phyloP scores from a whole-genome alignment of 2,113 vertebrate species.

The Elachura formosa region DNA sequence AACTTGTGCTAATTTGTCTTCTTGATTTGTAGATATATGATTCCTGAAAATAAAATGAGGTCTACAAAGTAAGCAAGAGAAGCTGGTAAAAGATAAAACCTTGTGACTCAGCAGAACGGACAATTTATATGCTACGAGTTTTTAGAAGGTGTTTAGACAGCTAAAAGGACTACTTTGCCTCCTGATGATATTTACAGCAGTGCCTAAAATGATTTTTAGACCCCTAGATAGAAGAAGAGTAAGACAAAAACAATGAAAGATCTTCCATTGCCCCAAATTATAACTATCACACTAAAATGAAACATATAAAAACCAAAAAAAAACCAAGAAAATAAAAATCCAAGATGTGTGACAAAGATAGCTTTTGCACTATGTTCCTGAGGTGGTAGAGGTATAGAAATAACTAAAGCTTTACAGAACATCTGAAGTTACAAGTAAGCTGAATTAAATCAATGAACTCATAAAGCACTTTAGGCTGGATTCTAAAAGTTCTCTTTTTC shows the following conservation, averaged over 20 bases:
- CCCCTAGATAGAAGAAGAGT: background rate
- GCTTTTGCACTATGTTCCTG: background rate
- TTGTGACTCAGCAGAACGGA: background rate
- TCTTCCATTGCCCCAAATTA: background rate
- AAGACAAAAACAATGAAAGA: background rate
- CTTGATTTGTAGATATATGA: slow-evolving; percentile 25
- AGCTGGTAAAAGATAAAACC: background rate
- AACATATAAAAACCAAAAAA: background rate
- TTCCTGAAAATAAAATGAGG: slow-evolving; percentile 3
- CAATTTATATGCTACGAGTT: background rate
- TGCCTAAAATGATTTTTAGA: background rate
- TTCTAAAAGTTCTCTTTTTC: background rate
- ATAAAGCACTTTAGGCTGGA: background rate
- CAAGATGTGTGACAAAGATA: background rate
- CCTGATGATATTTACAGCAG: background rate
- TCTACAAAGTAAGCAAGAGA: slow-evolving; percentile 11
- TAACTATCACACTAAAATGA: background rate
- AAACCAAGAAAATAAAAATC: background rate
- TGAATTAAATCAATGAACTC: background rate
- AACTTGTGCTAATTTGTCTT: slow-evolving; percentile 26
- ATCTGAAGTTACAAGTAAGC: background rate
- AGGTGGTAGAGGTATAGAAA: background rate
- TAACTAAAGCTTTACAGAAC: background rate
- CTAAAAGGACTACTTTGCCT: background rate
- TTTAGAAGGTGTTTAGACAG: background rate